Conservation (phyloP, 1,140 invertebrate genomes). For the Drosophila pseudoobscura region DNA sequence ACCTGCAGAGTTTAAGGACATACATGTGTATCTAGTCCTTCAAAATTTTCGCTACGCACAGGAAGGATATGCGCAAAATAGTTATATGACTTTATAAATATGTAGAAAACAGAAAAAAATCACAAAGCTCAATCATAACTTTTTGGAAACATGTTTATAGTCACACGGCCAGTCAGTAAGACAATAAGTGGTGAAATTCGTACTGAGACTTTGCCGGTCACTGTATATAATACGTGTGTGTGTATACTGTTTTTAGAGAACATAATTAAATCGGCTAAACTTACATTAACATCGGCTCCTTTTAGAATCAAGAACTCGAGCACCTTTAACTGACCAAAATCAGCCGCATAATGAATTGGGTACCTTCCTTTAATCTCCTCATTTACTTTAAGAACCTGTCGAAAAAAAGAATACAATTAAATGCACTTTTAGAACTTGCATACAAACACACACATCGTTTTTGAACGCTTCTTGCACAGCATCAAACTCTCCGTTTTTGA, state of each 20-base stretch:
- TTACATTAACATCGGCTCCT: conserved; percentile 97
- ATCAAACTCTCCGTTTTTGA: conserved; percentile 97
- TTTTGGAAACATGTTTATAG: too few relatives aligned
- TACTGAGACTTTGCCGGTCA: conserved; percentile 6
- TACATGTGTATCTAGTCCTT: too few relatives aligned
- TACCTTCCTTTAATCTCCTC: conserved; percentile 92
- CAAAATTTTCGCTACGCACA: too few relatives aligned
- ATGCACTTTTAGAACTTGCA: background rate
- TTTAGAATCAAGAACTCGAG: conserved; percentile 93
- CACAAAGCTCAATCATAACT: too few relatives aligned
- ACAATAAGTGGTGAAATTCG: background rate
- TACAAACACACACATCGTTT: conserved; percentile 87
- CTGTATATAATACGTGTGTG: background rate
- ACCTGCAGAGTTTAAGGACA: too few relatives aligned
- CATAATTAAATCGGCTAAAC: background rate
- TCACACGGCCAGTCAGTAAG: background rate
- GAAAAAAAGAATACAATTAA: conserved; percentile 11
- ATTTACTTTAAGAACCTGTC: conserved; percentile 90
- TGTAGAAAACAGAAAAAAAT: too few relatives aligned
- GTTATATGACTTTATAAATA: too few relatives aligned
- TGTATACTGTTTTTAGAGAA: background rate
- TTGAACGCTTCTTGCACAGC: conserved; percentile 92
- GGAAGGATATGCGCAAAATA: too few relatives aligned
- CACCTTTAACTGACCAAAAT: conserved; percentile 97
- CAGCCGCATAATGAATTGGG: conserved; percentile 95